These are phyloP conservation scores for Gasteruption jaculator DNA, from an alignment of 2,888 invertebrate species.

Conservation along the genomic window DNA sequence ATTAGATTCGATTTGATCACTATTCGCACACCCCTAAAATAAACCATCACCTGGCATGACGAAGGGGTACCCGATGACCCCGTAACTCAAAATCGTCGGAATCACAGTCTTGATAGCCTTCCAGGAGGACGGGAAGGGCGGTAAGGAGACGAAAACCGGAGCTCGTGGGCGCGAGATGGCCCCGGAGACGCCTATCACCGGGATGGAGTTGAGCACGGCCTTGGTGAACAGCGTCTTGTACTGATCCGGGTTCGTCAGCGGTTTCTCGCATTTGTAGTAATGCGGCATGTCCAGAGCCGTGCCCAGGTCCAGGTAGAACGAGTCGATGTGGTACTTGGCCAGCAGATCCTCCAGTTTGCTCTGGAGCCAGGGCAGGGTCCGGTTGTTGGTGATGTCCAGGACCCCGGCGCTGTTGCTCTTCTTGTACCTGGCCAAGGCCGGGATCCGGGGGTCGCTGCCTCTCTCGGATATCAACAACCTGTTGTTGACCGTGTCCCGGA, in stretches of 20 bases:
- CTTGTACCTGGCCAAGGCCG: slow-evolving; percentile 79
- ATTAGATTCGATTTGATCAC: too few relatives aligned
- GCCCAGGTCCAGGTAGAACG: slow-evolving; percentile 79
- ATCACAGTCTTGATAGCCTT: slow-evolving; percentile 76
- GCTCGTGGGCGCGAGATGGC: slow-evolving; percentile 77
- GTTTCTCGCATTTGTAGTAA: slow-evolving; percentile 74
- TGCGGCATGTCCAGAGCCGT: slow-evolving; percentile 82
- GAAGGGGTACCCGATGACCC: slow-evolving; percentile 89
- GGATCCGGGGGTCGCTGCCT: slow-evolving; percentile 72
- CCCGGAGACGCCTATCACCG: slow-evolving; percentile 77
- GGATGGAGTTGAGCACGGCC: slow-evolving; percentile 58
- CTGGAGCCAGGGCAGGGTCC: slow-evolving; percentile 75
- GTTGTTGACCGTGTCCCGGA: slow-evolving; percentile 72
- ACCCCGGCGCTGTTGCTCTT: slow-evolving; percentile 77
- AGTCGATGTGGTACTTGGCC: slow-evolving; percentile 74
- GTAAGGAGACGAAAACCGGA: slow-evolving; percentile 81
- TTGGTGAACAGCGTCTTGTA: slow-evolving; percentile 72
- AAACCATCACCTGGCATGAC: too few relatives aligned
- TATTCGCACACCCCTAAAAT: too few relatives aligned
- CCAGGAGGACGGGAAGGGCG: slow-evolving; percentile 86
- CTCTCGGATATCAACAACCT: slow-evolving; percentile 76
- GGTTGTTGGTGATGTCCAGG: slow-evolving; percentile 81
- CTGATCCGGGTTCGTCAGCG: slow-evolving; percentile 74
- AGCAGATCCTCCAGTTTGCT: slow-evolving; percentile 68
- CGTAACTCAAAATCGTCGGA: slow-evolving; percentile 82